Evolutionary conservation across 2,113 vertebrate genomes (phyloP).

Genomic region (Plecturocebus donacophilus): DNA sequence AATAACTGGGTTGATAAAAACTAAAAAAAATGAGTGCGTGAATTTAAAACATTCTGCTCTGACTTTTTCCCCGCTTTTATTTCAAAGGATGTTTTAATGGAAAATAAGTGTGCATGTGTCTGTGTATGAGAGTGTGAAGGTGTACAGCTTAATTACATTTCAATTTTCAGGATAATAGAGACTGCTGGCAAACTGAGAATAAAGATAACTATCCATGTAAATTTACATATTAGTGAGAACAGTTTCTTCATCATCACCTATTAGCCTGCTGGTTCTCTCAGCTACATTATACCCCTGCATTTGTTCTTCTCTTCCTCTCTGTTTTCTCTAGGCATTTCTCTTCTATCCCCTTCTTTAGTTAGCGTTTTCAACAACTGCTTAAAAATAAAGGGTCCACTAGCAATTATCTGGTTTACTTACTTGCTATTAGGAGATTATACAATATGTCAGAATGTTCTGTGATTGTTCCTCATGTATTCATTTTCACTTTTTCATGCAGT

Average conservation of each 20-base stretch:
- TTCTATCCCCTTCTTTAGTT: neutral
- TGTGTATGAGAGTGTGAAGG: neutral
- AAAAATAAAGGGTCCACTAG: neutral
- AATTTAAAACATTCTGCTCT: conserved; percentile 48
- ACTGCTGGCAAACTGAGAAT: conserved; percentile 10
- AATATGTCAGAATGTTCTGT: neutral
- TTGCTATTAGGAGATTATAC: neutral
- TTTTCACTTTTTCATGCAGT: neutral
- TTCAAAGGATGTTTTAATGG: conserved; percentile 44
- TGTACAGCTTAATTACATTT: neutral
- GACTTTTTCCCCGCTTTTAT: conserved; percentile 53
- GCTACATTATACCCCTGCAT: neutral
- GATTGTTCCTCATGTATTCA: neutral
- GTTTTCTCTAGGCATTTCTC: neutral
- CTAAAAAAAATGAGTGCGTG: conserved; percentile 18
- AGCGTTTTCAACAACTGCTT: neutral
- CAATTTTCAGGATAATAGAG: neutral
- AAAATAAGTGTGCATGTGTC: neutral
- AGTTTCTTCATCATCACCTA: neutral
- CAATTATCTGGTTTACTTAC: neutral
- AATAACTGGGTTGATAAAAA: conserved; percentile 73
- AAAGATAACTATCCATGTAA: neutral
- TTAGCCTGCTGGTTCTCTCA: neutral
- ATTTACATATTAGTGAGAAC: neutral
- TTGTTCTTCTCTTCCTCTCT: neutral